Evolutionary conservation across 2,113 vertebrate species (phyloP), one percentile per base, ranked within the genome.

Genomic region (Pseudolaguvia tuberculata): DNA sequence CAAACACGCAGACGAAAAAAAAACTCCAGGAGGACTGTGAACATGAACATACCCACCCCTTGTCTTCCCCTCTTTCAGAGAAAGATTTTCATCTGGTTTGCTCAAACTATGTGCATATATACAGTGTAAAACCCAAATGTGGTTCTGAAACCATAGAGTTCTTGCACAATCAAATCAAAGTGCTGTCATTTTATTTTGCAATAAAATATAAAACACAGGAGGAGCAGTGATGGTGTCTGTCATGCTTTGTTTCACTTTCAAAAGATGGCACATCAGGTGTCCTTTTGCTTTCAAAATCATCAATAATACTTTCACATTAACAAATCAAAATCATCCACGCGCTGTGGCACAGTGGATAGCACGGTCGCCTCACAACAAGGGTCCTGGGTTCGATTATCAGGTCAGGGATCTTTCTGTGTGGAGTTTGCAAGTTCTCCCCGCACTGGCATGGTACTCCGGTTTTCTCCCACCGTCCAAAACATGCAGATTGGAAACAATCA

Each of bases 241-340:
- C 23, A 15, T 81, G 75, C 56, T 55, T 87, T 81, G 70, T 83
- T 85, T 83, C 63, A 81, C 63, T 79, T 84, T 87, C 73, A 84
- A 86, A 86, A 80, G 27, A 25, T 73, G n/a, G n/a, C n/a, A n/a
- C n/a, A n/a, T n/a, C n/a, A n/a, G n/a, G n/a, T n/a, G n/a, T n/a
- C n/a, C 51, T 23, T 21, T 31, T 39, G 14, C n/a, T 31, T 14
- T 51, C 17, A 52, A 39, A 39, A 51, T 14, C 21, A 8, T 35
- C 31, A 48, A 48, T 15, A 13, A 18, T 23, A 10, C 18, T 21
- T 35, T 23, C 47, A 52, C 4, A 10, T 51, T 72, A 15, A n/a
- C 17, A 25, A 62, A 62, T 23, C n/a, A n/a, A n/a, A n/a, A n/a
- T n/a, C n/a, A n/a, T n/a, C n/a, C n/a, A n/a, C n/a, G n/a, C n/a